Base-by-base conservation (phyloP, 2,888 invertebrate species). In the Chaitophorus viminalis region DNA sequence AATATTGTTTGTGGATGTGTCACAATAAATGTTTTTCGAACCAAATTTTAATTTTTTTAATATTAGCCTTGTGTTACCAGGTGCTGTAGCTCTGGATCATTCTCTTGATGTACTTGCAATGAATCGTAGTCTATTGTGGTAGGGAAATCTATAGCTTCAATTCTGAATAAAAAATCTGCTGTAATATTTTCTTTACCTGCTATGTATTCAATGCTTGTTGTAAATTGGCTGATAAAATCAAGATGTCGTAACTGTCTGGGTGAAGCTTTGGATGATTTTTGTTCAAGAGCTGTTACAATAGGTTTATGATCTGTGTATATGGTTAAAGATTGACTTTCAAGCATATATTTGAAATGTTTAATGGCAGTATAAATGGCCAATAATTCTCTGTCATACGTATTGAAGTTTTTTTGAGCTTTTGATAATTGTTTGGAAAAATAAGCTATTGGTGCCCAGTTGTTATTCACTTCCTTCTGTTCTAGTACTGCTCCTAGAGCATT, bases 401-500 rank as follows among this genome's bases (percentile, higher is more conserved):
- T 86, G 31, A 89, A 89, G 14, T 84, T 65, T 65, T 33, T 18
- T 60, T 90, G 82, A 21, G 89, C 65, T 0, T 25, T 3, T n/a
- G 83, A 72, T 5, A 89, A 79, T 18, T 72, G 74, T 52, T 82
- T 77, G 0, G 89, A 89, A 79, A 88, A 89, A 46, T 89, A 89
- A 52, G 88, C 89, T 17, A 89, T 17, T 25, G 89, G 89, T 78
- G 84, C 52, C 18, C 54, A 72, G 8, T 0, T 36, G 2, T 52
- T n/a, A 29, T 89, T 18, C 3, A 36, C 9, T 39, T 78, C 52
- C 89, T 92, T 91, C 78, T 92, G 91, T 17, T 92, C 84, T 0
- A 90, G 91, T 1, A 46, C 46, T 46, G 91, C 91, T 0, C 92
- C 92, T 4, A 92, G 90, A 0, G 91, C 90, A 0, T 68, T 87